A percentile compares a stretch with the other conserved stretches of the same genome.
These are phyloP conservation scores for Hyphantria cunea DNA, from an alignment of 1,140 invertebrate species.

Conservation along the genomic window DNA sequence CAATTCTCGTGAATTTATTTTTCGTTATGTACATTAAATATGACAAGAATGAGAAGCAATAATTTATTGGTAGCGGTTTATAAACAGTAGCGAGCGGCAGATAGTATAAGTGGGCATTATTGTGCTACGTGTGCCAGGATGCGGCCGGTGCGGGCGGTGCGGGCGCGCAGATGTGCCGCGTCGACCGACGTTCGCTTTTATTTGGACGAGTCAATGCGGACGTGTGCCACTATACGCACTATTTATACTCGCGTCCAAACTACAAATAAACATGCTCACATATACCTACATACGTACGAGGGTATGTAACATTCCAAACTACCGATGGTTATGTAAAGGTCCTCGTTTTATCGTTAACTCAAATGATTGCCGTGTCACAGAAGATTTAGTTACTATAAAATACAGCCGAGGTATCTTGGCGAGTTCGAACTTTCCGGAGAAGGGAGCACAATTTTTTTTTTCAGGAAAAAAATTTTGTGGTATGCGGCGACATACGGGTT, in stretches of 20 bases:
- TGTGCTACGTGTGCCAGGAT: background rate
- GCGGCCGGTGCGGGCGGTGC: background rate
- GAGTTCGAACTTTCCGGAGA: too few species aligned
- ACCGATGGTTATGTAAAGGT: background rate
- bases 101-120: too few species aligned
- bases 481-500: too few species aligned
- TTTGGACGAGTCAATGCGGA: background rate
- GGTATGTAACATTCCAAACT: background rate
- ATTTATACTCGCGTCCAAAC: background rate
- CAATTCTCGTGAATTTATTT: too few species aligned
- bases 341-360: background rate
- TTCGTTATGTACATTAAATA: too few species aligned
- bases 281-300: background rate
- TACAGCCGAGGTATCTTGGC: too few species aligned
- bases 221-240: background rate
- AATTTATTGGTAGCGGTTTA: too few species aligned
- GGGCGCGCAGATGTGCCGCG: background rate
- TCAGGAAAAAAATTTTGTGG: too few species aligned
- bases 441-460: too few species aligned
- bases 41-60: too few species aligned
- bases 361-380: background rate
- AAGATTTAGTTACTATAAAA: too few species aligned
- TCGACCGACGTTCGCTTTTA: background rate
- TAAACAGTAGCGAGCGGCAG: too few species aligned
- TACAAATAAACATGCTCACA: background rate